Conservation (phyloP, 2,113 vertebrate genomes). For the Amazona vittata region DNA sequence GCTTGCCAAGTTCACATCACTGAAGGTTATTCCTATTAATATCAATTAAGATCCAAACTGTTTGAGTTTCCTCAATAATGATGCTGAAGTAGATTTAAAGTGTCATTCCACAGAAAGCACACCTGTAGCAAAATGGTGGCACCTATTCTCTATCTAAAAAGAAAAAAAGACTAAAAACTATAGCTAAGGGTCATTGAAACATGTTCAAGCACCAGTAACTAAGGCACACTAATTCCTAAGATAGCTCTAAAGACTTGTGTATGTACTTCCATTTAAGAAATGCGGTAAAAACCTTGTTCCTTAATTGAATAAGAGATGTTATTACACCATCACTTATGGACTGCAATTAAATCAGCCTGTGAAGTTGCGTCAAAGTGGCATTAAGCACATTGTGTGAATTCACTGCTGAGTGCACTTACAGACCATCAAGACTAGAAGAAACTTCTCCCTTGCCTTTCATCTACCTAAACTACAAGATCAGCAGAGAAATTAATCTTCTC, state of each 20-base stretch:
- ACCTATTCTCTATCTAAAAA: background rate
- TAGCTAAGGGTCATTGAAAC: background rate
- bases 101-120: background rate
- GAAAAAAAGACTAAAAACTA: background rate
- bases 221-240: too few relatives aligned
- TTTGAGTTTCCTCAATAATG: slow-evolving; percentile 1
- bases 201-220: accelerated
- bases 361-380: background rate
- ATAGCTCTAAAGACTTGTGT: background rate
- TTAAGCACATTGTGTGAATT: accelerated
- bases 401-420: background rate
- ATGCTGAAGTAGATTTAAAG: background rate
- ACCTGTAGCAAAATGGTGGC: background rate
- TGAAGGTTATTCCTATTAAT: slow-evolving; percentile 60
- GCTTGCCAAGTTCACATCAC: slow-evolving; percentile 36
- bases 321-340: background rate
- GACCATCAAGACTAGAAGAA: accelerated
- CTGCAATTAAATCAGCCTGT: background rate
- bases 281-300: background rate
- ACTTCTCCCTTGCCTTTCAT: too few relatives aligned
- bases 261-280: background rate
- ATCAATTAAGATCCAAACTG: slow-evolving; percentile 57
- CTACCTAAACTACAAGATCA: background rate
- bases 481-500: background rate
- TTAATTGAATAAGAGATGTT: background rate